Conservation (phyloP, 2,113 vertebrate species). For the Zosterops pallidus region DNA sequence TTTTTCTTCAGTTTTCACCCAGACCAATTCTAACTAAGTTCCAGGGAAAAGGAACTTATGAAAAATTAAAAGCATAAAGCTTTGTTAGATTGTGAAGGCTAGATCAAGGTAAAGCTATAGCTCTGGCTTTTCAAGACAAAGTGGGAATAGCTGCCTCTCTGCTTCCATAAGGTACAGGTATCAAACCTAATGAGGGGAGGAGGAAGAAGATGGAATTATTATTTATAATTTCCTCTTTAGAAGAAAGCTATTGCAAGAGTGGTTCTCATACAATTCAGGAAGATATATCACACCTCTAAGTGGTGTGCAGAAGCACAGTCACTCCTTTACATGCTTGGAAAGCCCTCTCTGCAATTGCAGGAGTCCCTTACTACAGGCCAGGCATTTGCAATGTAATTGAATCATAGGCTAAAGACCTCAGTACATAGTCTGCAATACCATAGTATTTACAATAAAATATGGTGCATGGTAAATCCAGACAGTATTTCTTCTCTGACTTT, state of each 20-base stretch:
- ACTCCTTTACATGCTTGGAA: not conserved
- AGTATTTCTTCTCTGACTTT: not conserved
- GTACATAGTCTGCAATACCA: not conserved
- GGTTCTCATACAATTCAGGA: not conserved
- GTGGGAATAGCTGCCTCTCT: not conserved
- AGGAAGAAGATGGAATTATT: not conserved
- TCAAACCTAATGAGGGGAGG: not conserved
- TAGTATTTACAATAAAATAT: not conserved
- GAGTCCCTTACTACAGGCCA: not conserved
- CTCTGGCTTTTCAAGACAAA: not conserved
- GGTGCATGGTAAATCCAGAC: not conserved
- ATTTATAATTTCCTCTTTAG: not conserved
- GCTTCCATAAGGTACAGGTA: not conserved
- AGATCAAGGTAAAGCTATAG: not conserved
- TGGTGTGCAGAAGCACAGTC: not conserved
- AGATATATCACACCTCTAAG: not conserved
- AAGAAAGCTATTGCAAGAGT: not conserved
- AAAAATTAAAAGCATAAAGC: not conserved
- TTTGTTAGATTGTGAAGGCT: not conserved
- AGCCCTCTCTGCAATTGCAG: not conserved
- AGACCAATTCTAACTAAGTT: not conserved
- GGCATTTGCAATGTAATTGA: not conserved
- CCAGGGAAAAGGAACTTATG: not conserved
- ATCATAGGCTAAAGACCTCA: not conserved
- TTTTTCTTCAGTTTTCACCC: not conserved